Evolutionary conservation across 2,113 vertebrate species (phyloP).

Genomic region (Toxostoma redivivum): DNA sequence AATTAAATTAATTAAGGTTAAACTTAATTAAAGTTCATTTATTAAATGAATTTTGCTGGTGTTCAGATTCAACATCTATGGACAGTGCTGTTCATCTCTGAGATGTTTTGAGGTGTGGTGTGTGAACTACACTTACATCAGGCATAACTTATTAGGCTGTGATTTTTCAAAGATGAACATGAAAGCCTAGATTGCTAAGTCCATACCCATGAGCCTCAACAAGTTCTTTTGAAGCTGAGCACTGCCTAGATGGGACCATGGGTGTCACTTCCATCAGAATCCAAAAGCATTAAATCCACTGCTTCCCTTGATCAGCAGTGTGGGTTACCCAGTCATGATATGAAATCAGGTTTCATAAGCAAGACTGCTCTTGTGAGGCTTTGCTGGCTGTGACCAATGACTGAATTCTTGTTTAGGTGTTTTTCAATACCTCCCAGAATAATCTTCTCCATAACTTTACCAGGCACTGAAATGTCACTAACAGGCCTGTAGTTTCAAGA

Average conservation of each 20-base stretch:
- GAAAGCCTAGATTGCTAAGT: background rate
- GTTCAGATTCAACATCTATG: background rate
- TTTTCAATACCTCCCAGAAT: background rate
- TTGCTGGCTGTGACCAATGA: background rate
- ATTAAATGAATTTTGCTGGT: background rate
- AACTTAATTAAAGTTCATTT: background rate
- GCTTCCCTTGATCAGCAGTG: fast-evolving
- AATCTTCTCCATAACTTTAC: too few species aligned
- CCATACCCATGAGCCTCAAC: background rate
- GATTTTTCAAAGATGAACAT: background rate
- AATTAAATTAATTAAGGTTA: background rate
- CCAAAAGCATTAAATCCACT: background rate
- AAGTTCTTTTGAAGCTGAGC: background rate
- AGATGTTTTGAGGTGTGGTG: background rate
- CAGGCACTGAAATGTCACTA: too few species aligned
- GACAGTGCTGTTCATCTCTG: background rate
- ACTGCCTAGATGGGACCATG: background rate
- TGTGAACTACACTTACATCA: background rate
- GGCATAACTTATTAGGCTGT: background rate
- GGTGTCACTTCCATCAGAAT: background rate
- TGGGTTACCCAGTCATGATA: background rate
- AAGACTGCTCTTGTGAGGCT: background rate
- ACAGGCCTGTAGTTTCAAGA: too few species aligned
- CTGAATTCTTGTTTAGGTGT: background rate
- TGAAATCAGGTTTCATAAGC: background rate